A percentile compares a stretch with the other conserved stretches of the same genome.
Evolutionary conservation across 2,888 invertebrate species (phyloP).

Genomic region (Cataglyphis cursor): DNA sequence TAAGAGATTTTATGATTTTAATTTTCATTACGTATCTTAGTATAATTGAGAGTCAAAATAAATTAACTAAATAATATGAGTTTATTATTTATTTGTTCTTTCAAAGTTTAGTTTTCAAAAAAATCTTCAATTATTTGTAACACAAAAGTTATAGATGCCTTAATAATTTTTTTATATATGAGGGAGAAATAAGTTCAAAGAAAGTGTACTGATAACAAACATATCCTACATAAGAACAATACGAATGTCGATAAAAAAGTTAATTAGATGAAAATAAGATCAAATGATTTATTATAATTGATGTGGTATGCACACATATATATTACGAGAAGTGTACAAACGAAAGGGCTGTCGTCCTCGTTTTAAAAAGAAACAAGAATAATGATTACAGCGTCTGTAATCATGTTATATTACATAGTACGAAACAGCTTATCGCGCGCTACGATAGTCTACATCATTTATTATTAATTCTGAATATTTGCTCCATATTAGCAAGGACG

Average conservation of each 20-base stretch:
- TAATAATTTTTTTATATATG: neutral
- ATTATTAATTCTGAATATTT: conserved; percentile 33
- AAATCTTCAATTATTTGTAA: neutral
- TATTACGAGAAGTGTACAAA: neutral
- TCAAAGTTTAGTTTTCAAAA: neutral
- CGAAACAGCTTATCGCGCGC: neutral
- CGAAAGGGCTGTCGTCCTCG: neutral
- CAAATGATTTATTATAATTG: conserved; percentile 5
- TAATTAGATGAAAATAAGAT: conserved; percentile 7
- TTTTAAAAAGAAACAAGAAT: conserved; percentile 31
- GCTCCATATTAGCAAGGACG: neutral
- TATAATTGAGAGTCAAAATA: neutral
- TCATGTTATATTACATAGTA: neutral
- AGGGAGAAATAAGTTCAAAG: neutral
- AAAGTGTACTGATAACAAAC: neutral
- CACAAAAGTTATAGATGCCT: neutral
- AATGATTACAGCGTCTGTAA: conserved; percentile 12
- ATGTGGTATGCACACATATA: neutral
- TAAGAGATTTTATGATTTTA: conserved; percentile 11
- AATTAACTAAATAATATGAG: neutral
- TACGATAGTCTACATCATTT: conserved; percentile 3
- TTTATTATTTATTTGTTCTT: neutral
- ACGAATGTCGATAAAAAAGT: neutral
- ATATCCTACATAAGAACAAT: neutral
- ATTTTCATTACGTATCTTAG: neutral